These are phyloP conservation scores for Actinia tenebrosa DNA, from an alignment of 64 coral and sea anemone species.

Conservation along the genomic window DNA sequence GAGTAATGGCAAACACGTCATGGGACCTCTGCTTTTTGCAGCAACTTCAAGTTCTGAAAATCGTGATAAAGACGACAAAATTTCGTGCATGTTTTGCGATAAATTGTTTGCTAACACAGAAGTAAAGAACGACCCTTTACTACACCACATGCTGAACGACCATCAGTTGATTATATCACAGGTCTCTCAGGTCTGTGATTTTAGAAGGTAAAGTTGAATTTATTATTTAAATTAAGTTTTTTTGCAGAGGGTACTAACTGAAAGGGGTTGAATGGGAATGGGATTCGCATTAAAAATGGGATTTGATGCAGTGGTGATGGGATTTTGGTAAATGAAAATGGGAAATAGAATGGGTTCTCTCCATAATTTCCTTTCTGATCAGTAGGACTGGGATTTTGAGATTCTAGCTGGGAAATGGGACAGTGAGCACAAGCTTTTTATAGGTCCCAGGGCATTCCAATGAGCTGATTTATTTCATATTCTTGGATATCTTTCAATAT, in stretches of 20 bases:
- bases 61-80: neutral
- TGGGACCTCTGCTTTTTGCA: neutral
- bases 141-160: constrained; percentile 85
- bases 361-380: no score
- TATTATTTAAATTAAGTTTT: neutral
- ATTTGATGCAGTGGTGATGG: no score
- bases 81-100: constrained; percentile 91
- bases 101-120: constrained; percentile 72
- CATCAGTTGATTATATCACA: constrained; percentile 92
- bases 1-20: neutral
- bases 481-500: no score
- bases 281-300: no score
- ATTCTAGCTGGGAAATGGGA: no score
- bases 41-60: neutral
- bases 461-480: no score
- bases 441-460: no score
- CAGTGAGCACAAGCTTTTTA: no score
- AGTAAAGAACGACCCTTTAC: constrained; percentile 74
- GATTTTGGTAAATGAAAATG: no score
- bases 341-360: no score
- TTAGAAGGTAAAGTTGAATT: constrained; percentile 65
- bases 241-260: neutral
- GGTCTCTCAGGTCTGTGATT: constrained; percentile 74
- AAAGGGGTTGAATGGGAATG: no score
- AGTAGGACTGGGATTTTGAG: no score